Evolutionary conservation across 2,113 vertebrate genomes (phyloP).

Genomic region (Fregata magnificens): DNA sequence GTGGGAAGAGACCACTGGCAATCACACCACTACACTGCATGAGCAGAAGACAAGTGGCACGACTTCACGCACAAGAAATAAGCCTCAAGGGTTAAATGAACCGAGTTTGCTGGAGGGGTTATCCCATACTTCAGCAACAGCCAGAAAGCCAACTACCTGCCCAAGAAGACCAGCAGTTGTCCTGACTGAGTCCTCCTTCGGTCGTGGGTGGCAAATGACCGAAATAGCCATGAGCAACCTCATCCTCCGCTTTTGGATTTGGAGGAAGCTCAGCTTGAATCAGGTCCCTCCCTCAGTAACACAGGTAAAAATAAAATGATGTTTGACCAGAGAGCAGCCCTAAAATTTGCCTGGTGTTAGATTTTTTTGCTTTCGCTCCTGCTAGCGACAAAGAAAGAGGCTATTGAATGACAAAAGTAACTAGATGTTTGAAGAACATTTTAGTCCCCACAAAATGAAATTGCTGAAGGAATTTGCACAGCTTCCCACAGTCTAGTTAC

Average conservation of each 20-base stretch:
- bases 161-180: not conserved
- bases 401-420: not conserved
- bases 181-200: not conserved
- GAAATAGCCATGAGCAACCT: not conserved
- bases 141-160: not conserved
- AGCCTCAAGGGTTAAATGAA: accelerated
- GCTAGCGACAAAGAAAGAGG: not conserved
- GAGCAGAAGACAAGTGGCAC: not conserved
- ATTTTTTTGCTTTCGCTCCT: not conserved
- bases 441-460: not conserved
- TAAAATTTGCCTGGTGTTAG: not conserved
- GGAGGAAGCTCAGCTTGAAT: not conserved
- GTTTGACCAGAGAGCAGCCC: not conserved
- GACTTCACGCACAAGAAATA: not conserved
- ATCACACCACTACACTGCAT: too few relatives aligned
- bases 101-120: not conserved
- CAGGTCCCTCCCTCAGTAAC: not conserved
- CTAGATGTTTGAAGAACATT: not conserved
- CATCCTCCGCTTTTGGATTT: not conserved
- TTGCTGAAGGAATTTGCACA: not conserved
- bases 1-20: not conserved
- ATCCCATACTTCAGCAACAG: not conserved
- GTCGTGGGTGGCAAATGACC: not conserved
- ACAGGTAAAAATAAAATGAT: not conserved
- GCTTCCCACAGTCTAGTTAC: conserved; percentile 41